These are phyloP conservation scores for Hybognathus amarus DNA, from an alignment of 2,797 vertebrate genomes.

Conservation along the genomic window DNA sequence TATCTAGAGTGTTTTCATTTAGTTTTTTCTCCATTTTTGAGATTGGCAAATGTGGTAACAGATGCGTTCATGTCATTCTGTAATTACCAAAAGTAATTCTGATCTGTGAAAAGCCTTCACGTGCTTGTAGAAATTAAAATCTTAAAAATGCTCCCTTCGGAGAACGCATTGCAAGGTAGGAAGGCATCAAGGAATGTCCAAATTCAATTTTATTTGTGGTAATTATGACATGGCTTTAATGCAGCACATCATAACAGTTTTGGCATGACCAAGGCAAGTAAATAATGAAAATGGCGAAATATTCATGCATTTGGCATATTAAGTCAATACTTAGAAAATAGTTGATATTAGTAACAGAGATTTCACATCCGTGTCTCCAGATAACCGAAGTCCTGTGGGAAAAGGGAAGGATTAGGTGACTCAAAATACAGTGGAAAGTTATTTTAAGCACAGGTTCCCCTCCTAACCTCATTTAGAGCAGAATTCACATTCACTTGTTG, in stretches of 20 bases:
- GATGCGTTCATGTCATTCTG: no score
- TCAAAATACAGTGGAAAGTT: conserved; percentile 56
- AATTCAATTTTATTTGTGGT: not conserved
- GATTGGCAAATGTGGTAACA: not conserved
- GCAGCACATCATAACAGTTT: not conserved
- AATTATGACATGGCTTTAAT: not conserved
- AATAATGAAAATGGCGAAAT: not conserved
- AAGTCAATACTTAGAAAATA: not conserved
- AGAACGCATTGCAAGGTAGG: not conserved
- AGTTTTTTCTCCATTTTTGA: not conserved
- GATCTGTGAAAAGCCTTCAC: not conserved
- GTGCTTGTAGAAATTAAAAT: not conserved
- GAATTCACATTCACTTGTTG: not conserved
- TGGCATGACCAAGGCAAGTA: not conserved
- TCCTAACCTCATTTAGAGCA: conserved; percentile 50
- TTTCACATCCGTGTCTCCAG: conserved; percentile 39
- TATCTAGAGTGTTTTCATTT: not conserved
- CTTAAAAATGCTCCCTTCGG: not conserved
- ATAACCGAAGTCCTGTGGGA: conserved; percentile 38
- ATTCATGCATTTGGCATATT: not conserved
- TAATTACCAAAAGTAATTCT: not conserved
- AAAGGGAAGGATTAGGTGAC: conserved; percentile 50
- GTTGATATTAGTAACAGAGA: not conserved
- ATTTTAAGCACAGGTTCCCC: conserved; percentile 54
- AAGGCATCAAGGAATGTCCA: not conserved